Conservation (phyloP, 2,888 invertebrate species). For the Frankliniella intonsa region DNA sequence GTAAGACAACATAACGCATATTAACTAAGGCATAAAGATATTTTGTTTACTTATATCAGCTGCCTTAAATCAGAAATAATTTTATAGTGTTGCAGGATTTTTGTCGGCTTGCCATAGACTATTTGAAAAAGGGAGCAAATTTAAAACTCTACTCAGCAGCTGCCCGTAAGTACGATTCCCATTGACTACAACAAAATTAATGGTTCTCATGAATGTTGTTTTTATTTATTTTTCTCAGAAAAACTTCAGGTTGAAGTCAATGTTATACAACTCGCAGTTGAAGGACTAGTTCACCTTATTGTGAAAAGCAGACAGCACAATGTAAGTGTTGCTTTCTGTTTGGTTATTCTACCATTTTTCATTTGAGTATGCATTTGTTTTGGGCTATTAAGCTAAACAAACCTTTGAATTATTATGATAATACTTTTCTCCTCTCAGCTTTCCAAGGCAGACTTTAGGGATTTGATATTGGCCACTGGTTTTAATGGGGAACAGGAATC, state of each 20-base stretch:
- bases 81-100: conserved; percentile 61
- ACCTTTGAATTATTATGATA: no score
- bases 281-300: conserved; percentile 68
- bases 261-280: conserved; percentile 60
- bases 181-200: neutral
- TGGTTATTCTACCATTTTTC: neutral
- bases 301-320: conserved; percentile 66
- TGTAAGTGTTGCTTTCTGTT: conserved; percentile 47
- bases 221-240: conserved; percentile 48
- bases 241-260: conserved; percentile 55
- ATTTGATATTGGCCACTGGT: conserved; percentile 51
- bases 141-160: conserved; percentile 58
- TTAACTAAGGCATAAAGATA: neutral
- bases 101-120: conserved; percentile 64
- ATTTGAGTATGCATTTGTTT: neutral
- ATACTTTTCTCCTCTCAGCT: no score
- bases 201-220: conserved; percentile 22
- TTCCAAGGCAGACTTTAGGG: conserved; percentile 45
- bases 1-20: neutral
- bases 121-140: conserved; percentile 62
- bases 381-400: neutral
- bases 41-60: neutral
- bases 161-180: conserved; percentile 52
- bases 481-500: conserved; percentile 58
- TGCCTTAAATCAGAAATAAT: neutral